phyloP scores from a whole-genome alignment of 92 coral and sea anemone species.

The Epizoanthus scotinus region DNA sequence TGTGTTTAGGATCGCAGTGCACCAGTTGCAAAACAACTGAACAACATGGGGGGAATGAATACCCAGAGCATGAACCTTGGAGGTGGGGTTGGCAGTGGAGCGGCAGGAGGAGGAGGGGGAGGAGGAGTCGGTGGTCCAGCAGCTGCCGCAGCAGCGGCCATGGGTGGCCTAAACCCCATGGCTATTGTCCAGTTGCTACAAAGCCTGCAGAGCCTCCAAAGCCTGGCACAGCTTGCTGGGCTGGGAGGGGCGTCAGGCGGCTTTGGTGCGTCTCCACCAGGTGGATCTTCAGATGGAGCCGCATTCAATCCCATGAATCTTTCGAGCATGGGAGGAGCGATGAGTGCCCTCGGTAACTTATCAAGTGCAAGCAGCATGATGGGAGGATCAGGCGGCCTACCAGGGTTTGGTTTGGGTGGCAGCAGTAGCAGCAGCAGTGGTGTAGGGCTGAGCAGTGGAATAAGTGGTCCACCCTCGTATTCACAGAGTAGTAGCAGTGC shows the following conservation, averaged over 20 bases:
- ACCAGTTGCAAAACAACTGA: constrained; percentile 53
- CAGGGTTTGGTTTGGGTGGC: constrained; percentile 36
- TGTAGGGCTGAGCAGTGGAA: constrained; percentile 1
- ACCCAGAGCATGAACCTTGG: constrained; percentile 37
- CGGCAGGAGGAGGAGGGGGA: not conserved
- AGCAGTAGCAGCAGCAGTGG: constrained; percentile 10
- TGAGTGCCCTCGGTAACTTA: constrained; percentile 18
- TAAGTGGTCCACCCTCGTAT: constrained; percentile 5
- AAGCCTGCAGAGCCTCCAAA: constrained; percentile 61
- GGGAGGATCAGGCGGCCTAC: constrained; percentile 51
- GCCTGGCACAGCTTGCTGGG: constrained; percentile 41
- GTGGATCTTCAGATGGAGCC: constrained; percentile 25
- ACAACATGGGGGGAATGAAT: constrained; percentile 57
- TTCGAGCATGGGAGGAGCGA: constrained; percentile 19
- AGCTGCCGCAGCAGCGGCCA: constrained; percentile 34
- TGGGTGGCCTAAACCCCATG: constrained; percentile 66
- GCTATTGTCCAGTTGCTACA: constrained; percentile 88
- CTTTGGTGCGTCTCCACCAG: constrained; percentile 2
- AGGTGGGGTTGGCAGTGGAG: constrained; percentile 14
- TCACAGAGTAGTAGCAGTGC: constrained; percentile 41
- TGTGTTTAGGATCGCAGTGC: constrained; percentile 80
- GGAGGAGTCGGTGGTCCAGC: not conserved
- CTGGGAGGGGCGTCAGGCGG: constrained; percentile 42
- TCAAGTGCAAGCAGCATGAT: constrained; percentile 32
- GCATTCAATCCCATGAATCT: constrained; percentile 27